A percentile compares a stretch with the other conserved stretches of the same genome.
Evolutionary conservation across 2,113 vertebrate genomes (phyloP).

Genomic region (Agapornis roseicollis): DNA sequence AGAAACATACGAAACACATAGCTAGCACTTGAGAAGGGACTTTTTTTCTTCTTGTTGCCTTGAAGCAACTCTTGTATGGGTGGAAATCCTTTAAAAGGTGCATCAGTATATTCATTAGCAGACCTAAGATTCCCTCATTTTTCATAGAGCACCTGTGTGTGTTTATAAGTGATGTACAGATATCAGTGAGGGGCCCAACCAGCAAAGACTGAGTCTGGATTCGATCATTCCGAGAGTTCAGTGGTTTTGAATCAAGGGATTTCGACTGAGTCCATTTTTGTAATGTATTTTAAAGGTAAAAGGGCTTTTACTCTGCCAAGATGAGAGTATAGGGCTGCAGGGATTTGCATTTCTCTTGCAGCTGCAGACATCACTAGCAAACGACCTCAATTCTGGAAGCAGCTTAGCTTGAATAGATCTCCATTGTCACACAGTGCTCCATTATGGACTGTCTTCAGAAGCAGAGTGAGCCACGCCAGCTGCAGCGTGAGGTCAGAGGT

Average conservation of each 20-base stretch:
- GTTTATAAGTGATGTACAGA: neutral
- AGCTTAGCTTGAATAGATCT: neutral
- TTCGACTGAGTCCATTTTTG: slow-evolving; percentile 16
- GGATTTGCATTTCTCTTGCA: slow-evolving; percentile 49
- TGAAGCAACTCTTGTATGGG: neutral
- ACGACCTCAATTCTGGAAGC: slow-evolving; percentile 3
- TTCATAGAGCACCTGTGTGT: neutral
- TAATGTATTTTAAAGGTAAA: slow-evolving; percentile 53
- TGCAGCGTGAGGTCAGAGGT: neutral
- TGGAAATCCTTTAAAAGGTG: neutral
- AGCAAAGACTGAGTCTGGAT: slow-evolving; percentile 1
- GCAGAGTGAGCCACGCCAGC: neutral
- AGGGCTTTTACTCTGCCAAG: slow-evolving; percentile 50
- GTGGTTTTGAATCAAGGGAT: neutral
- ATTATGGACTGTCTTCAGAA: neutral
- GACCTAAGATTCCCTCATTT: neutral
- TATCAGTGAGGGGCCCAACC: slow-evolving; percentile 10
- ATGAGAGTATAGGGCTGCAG: neutral
- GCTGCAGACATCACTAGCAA: slow-evolving; percentile 15
- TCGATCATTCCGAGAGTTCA: slow-evolving; percentile 15
- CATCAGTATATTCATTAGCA: neutral
- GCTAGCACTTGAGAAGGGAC: neutral
- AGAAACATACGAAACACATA: neutral
- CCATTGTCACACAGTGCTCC: neutral
- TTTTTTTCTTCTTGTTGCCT: neutral